Conservation (phyloP, 2,113 vertebrate genomes). For the Corydoras maculifer region DNA sequence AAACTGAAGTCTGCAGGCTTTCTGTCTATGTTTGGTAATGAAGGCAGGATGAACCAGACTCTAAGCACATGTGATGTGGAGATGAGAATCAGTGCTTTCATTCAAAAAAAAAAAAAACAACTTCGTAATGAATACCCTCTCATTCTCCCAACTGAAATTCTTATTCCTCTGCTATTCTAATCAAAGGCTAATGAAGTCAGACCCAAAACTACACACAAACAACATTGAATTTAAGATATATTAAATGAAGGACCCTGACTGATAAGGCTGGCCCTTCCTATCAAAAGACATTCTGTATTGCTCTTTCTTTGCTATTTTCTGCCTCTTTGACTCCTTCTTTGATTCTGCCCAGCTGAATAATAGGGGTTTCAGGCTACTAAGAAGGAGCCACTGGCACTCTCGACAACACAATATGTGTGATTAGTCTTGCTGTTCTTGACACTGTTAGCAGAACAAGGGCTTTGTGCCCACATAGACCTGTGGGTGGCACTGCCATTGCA, state of each 20-base stretch:
- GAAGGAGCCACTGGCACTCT: conserved; percentile 6
- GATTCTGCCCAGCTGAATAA: conserved; percentile 20
- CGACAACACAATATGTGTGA: conserved; percentile 15
- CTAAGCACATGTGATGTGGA: neutral
- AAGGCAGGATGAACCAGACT: neutral
- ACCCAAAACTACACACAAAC: conserved; percentile 19
- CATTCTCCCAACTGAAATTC: neutral
- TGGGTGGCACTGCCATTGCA: conserved; percentile 9
- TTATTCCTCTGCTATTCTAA: conserved; percentile 22
- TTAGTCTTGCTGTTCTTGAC: conserved; percentile 24
- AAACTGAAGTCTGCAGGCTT: conserved; percentile 20
- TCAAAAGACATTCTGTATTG: conserved; percentile 10
- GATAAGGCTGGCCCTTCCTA: conserved; percentile 4
- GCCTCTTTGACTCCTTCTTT: neutral
- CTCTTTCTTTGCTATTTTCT: conserved; percentile 4
- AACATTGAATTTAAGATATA: conserved; percentile 13
- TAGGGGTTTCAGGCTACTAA: conserved; percentile 14
- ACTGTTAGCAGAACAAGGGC: conserved; percentile 16
- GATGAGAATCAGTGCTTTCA: neutral
- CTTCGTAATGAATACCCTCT: neutral
- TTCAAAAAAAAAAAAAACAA: neutral
- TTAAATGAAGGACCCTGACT: conserved; percentile 24
- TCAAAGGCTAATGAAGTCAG: conserved; percentile 31
- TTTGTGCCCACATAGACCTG: conserved; percentile 18
- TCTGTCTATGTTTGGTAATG: conserved; percentile 17